Evolutionary conservation across 2,888 invertebrate genomes (phyloP), one percentile per base, ranked within the genome.

Genomic region (Xanthia icteritia): DNA sequence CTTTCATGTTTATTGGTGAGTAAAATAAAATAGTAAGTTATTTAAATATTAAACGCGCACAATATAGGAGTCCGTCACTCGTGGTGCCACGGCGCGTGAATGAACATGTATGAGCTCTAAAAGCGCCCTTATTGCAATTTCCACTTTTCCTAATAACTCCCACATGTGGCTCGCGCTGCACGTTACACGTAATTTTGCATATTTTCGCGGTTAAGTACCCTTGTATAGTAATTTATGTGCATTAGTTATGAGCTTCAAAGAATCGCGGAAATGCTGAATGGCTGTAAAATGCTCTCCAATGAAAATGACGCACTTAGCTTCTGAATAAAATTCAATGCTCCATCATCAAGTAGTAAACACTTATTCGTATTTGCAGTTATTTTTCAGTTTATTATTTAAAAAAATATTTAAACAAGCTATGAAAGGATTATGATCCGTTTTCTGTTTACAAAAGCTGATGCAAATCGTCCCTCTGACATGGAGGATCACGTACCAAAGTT

Each of bases 201-300:
- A 93, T 92, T 93, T 93, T 90, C 88, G 88, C 90, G 89, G 88
- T 89, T 90, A 94, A 94, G 93, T 91, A 91, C 90, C 85, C 91
- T 91, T 90, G 89, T 88, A 86, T 85, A 91, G 90, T 93, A 94
- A 94, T 94, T 93, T 94, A 95, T 94, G 94, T 90, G 92, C 94
- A 94, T 94, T 91, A 91, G 90, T 92, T 93, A 92, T 90, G 88
- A 89, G 90, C 90, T 85, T 89, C 88, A 93, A 92, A 91, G 92
- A 92, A 90, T 91, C 83, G 88, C 86, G 84, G 88, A 73, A 89
- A 89, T 86, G 90, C 89, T 91, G 91, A 90, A 89, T 88, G 86
- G 87, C 74, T 84, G 78, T 81, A 84, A 86, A 85, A 86, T 86
- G 76, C 66, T 82, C 80, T 82, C 81, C 81, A 86, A 87, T 86